phyloP scores from a whole-genome alignment of 2,888 invertebrate genomes.

The Stenichneumon culpator region DNA sequence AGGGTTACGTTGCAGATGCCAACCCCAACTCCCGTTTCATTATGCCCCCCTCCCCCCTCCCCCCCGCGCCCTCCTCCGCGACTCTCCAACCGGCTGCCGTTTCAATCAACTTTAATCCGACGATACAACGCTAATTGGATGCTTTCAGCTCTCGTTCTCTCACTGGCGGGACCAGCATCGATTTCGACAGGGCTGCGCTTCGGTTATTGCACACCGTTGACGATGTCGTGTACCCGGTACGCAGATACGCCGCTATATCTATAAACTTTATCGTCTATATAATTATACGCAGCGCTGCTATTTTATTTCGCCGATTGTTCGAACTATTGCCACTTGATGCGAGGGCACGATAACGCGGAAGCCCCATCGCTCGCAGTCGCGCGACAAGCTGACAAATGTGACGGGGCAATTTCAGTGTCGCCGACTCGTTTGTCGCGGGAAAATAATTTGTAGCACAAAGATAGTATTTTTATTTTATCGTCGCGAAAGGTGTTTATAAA shows the following conservation, averaged over 20 bases:
- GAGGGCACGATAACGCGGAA: constrained; percentile 23
- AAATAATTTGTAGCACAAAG: neutral
- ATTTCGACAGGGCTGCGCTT: constrained; percentile 26
- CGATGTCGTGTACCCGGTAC: neutral
- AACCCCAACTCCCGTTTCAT: constrained; percentile 58
- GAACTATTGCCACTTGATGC: neutral
- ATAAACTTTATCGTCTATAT: neutral
- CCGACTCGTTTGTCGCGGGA: neutral
- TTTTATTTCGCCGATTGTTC: constrained; percentile 40
- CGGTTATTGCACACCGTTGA: constrained; percentile 9
- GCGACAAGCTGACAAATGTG: constrained; percentile 14
- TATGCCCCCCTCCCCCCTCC: constrained; percentile 22
- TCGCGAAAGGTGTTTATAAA: neutral
- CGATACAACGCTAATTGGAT: constrained; percentile 66
- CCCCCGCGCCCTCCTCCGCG: neutral
- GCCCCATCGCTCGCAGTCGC: constrained; percentile 17
- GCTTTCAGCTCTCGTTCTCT: constrained; percentile 55
- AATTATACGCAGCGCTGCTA: constrained; percentile 22
- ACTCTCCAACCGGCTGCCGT: constrained; percentile 38
- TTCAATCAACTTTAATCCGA: constrained; percentile 68
- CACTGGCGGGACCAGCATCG: constrained; percentile 27
- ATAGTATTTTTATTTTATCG: neutral
- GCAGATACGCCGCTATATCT: neutral
- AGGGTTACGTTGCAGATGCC: constrained; percentile 53
- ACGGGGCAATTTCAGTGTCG: neutral